Evolutionary conservation across 1,140 invertebrate species (phyloP), one percentile per base, ranked within the genome.

Genomic region (Steinernema feltiae): DNA sequence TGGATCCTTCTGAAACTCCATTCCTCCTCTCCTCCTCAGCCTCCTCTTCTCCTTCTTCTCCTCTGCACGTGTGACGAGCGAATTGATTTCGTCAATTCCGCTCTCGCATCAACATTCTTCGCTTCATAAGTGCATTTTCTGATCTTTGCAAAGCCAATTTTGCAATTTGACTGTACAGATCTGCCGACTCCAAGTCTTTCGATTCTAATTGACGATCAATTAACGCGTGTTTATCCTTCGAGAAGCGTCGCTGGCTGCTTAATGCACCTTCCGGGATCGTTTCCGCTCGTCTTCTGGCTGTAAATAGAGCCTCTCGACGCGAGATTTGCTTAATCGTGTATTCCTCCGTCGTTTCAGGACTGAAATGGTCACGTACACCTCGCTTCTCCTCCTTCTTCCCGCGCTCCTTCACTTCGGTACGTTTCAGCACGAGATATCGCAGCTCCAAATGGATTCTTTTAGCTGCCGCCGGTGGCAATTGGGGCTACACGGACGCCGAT

Each of bases 401-500:
- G n/a, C n/a, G n/a, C n/a, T 41, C 18, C 7, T 41, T 18, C 53
- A 63, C 2, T 15, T 15, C 24, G 53, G 53, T 63, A 63, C 7
- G 24, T 3, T 15, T n/a, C n/a, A 27, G 53, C 12, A 15, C 24
- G 3, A 12, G 53, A 63, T 63, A 15, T 15, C 15, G 24, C 12
- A 7, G 3, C 24, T 3, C 7, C 24, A 63, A 63, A 63, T 15
- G 53, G 24, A 27, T 63, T 63, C 18, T 41, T 7, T 7, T 63
- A 27, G 24, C 24, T 15, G 15, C 24, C 53, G 24, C 15, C 48
- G 17, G 48, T 69, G 32, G 72, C 35, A 72, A 75, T 30, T 84
- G 83, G 83, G 83, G 83, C 0, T 84, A 84, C 77, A 74, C 78
- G 1, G 74, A 76, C 1, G 1, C 75, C 15, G 77, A 84, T 48